Conservation (phyloP, 2,113 vertebrate species). For the Stegostoma tigrinum region DNA sequence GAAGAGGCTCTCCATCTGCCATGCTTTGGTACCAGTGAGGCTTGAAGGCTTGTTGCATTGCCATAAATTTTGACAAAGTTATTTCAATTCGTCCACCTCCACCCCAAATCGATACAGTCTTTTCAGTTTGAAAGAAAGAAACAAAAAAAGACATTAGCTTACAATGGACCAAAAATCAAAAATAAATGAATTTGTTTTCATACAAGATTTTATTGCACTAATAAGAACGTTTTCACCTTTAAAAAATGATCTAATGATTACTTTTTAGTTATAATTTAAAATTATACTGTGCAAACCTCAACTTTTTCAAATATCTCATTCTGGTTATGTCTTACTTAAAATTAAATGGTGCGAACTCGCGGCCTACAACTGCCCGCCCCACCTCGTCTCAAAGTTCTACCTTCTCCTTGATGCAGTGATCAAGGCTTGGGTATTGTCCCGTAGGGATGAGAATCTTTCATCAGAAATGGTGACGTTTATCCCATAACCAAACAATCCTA, state of each 20-base stretch:
- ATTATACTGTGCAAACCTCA: not conserved
- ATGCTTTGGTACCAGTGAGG: slow-evolving; percentile 92
- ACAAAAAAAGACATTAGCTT: not conserved
- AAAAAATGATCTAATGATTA: not conserved
- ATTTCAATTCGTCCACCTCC: slow-evolving; percentile 83
- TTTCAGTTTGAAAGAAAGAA: not conserved
- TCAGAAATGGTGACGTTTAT: not conserved
- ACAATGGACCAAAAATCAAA: not conserved
- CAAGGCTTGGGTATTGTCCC: not conserved
- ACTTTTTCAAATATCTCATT: not conserved
- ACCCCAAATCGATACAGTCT: slow-evolving; percentile 88
- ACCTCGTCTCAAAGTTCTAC: not conserved
- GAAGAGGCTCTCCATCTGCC: slow-evolving; percentile 78
- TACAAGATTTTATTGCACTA: not conserved
- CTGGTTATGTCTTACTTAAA: not conserved
- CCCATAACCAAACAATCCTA: not conserved
- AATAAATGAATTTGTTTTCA: not conserved
- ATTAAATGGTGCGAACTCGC: not conserved
- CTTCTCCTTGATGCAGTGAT: not conserved
- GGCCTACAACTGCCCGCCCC: no score
- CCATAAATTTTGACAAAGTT: slow-evolving; percentile 77
- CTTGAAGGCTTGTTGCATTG: slow-evolving; percentile 69
- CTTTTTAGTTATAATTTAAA: not conserved
- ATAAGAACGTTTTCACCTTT: not conserved
- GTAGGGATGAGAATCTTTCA: not conserved